Percentiles rank a stretch among this genome's conserved stretches.
Evolutionary conservation across 2,113 vertebrate genomes (phyloP).

Genomic region (Cichladusa arquata): DNA sequence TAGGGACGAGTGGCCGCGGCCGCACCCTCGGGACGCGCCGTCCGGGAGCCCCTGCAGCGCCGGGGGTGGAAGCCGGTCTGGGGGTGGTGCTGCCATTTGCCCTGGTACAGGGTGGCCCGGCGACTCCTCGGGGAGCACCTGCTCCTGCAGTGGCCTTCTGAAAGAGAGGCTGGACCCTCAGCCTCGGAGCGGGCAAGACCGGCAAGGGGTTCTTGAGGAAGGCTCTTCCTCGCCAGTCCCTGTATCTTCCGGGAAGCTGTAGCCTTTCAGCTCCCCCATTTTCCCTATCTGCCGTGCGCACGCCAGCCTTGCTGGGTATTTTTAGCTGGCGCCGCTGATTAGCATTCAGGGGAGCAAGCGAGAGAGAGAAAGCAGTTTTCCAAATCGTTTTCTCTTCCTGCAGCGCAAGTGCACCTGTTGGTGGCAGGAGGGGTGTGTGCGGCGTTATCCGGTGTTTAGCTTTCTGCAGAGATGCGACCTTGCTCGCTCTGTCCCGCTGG

Average conservation of each 20-base stretch:
- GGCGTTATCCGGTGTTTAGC: neutral
- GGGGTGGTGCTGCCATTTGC: too few species aligned
- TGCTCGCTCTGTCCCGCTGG: too few species aligned
- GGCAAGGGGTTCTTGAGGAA: too few species aligned
- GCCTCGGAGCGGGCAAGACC: neutral
- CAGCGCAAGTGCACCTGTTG: neutral
- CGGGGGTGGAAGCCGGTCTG: neutral
- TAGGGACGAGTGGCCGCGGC: too few species aligned
- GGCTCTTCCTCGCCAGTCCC: neutral
- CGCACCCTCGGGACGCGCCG: neutral
- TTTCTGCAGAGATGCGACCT: neutral
- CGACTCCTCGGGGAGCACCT: neutral
- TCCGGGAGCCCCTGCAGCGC: neutral
- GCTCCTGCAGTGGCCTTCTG: neutral
- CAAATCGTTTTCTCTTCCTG: neutral
- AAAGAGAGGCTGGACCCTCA: neutral
- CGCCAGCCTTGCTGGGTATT: conserved; percentile 16
- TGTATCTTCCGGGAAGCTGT: neutral
- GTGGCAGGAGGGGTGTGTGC: neutral
- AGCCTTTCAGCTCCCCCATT: neutral
- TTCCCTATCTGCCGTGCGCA: neutral
- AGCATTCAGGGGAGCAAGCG: conserved; percentile 37
- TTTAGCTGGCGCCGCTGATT: conserved; percentile 37
- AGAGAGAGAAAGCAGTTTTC: neutral
- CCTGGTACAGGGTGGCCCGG: neutral